Evolutionary conservation across 2,797 vertebrate genomes (phyloP), one percentile per base, ranked within the genome.

Genomic region (Cetoscarus ocellatus): DNA sequence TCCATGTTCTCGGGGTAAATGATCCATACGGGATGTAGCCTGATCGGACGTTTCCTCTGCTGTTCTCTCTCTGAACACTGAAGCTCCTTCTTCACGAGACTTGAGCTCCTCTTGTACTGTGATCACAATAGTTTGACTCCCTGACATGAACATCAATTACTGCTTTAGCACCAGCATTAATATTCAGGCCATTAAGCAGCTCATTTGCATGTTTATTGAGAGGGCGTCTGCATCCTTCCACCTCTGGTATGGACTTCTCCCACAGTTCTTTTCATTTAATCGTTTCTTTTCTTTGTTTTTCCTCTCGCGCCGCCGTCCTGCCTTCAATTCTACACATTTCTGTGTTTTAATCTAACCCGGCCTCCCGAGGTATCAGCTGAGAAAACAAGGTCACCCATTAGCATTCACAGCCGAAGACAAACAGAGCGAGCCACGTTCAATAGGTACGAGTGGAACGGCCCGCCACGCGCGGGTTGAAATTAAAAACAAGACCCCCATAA

Each of bases 301-400:
- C 60, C 38, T 18, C 36, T 58, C 27, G 10, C 35, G 59, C 5
- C 0, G 4, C 19, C 36, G 40, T 1, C 17, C 38, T 3, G 6
- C 55, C 55, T 39, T 68, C 50, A 42, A 57, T 77, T 72, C 67
- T 71, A 73, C 80, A 79, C 76, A 61, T 88, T 82, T 77, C 66
- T 12, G 51, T 35, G 13, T 82, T 88, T 86, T 87, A 87, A 90
- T 89, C 87, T 57, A 59, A 18, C 69, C 36, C 56, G 14, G 71
- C 67, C 84, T 87, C 85, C 27, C 1, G 70, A 83, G 80, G 84
- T 84, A 87, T 87, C 83, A 70, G 84, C 83, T 65, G 82, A 1
- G 50, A 84, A 88, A 92, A 92, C 90, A 94, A 94, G 92, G 92
- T 93, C 90, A 85, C 67, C 76, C 53, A 91, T 94, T 93, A 92